Evolutionary conservation across 2,888 invertebrate species (phyloP).

Genomic region (Agonopterix arenella): DNA sequence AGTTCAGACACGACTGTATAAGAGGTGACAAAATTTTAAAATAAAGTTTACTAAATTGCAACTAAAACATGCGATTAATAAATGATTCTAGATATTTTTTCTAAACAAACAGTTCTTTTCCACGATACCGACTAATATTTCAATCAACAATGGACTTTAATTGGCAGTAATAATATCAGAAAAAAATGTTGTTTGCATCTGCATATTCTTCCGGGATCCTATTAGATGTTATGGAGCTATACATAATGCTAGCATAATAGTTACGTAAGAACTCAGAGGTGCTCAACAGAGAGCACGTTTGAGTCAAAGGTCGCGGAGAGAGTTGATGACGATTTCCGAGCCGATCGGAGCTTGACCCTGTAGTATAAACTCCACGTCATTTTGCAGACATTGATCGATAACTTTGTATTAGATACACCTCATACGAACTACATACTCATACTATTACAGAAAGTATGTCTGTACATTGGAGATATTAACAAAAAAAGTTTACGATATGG

Average conservation of each 20-base stretch:
- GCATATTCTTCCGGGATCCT: constrained; percentile 7
- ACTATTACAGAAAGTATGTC: too few relatives aligned
- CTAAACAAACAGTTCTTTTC: too few relatives aligned
- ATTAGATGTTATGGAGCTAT: constrained; percentile 1
- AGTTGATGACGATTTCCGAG: constrained; percentile 30
- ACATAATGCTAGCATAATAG: constrained; percentile 8
- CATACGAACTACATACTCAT: too few relatives aligned
- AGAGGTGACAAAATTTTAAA: too few relatives aligned
- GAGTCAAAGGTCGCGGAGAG: constrained; percentile 47
- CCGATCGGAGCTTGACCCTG: constrained; percentile 6
- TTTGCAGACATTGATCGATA: too few relatives aligned
- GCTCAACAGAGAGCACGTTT: neutral
- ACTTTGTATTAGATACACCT: too few relatives aligned
- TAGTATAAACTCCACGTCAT: neutral
- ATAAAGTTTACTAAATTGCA: too few relatives aligned
- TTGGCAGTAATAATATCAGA: neutral
- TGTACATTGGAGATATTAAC: too few relatives aligned
- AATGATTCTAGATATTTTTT: too few relatives aligned
- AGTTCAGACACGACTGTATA: too few relatives aligned
- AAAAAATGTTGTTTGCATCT: neutral
- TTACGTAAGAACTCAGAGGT: constrained; percentile 4
- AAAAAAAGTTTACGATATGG: too few relatives aligned
- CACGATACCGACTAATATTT: neutral
- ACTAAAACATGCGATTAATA: too few relatives aligned
- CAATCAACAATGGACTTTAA: neutral